phyloP scores from a whole-genome alignment of 2,113 vertebrate genomes.

The Callipepla squamata region DNA sequence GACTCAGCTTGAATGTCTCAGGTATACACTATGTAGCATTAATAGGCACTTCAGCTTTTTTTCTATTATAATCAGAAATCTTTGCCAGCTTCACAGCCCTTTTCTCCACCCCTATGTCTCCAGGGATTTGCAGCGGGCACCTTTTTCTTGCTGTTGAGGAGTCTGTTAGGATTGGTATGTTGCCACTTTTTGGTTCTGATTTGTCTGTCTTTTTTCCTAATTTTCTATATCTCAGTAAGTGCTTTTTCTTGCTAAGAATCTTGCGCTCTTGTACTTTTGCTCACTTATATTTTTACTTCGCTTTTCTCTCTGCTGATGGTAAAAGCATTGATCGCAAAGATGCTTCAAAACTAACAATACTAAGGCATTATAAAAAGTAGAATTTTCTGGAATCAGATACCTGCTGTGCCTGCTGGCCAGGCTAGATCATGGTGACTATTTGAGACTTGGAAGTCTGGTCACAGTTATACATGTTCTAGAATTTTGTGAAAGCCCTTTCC shows the following conservation, averaged over 20 bases:
- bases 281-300: not conserved
- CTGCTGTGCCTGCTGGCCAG: not conserved
- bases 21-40: not conserved
- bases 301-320: not conserved
- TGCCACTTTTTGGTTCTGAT: not conserved
- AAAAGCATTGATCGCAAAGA: not conserved
- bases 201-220: not conserved
- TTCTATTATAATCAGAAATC: not conserved
- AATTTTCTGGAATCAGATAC: not conserved
- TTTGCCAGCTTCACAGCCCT: not conserved
- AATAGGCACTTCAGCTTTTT: not conserved
- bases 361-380: not conserved
- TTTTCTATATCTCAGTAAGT: not conserved
- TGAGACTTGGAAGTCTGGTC: fast-evolving
- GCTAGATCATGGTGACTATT: too few relatives aligned
- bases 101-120: not conserved
- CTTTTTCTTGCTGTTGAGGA: not conserved
- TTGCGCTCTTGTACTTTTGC: not conserved
- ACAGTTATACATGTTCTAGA: not conserved
- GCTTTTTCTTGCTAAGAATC: not conserved
- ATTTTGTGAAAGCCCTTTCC: not conserved
- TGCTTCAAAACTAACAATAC: not conserved
- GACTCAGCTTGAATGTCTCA: not conserved
- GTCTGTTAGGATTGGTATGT: not conserved
- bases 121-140: not conserved